Conservation (phyloP, 2,888 invertebrate species). For the Hymenopus coronatus region DNA sequence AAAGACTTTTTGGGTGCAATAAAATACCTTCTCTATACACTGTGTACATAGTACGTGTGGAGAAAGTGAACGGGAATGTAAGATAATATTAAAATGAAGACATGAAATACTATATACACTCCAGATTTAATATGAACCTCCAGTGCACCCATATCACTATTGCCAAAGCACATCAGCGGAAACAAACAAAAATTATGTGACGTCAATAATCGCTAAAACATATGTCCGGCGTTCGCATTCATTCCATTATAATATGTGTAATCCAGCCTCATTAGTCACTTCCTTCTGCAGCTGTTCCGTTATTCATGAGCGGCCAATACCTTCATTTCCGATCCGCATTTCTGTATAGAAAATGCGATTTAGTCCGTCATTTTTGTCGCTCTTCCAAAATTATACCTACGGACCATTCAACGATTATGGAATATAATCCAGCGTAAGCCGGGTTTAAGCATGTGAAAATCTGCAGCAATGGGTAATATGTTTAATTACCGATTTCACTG, state of each 20-base stretch:
- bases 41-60: no score
- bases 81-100: no score
- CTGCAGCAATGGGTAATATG: background rate
- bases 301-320: background rate
- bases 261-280: background rate
- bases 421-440: background rate
- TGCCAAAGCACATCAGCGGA: background rate
- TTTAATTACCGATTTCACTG: background rate
- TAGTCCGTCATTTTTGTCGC: background rate
- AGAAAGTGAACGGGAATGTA: no score
- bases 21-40: no score
- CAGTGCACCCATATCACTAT: no score
- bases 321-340: background rate
- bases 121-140: no score
- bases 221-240: background rate
- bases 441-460: background rate
- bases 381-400: background rate
- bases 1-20: no score
- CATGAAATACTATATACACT: no score
- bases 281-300: background rate
- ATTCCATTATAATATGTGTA: background rate
- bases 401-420: background rate
- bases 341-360: background rate
- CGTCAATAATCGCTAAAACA: background rate
- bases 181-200: background rate